These are phyloP conservation scores for Zaprionus bogoriensis DNA, from an alignment of 2,888 invertebrate species.

Conservation along the genomic window DNA sequence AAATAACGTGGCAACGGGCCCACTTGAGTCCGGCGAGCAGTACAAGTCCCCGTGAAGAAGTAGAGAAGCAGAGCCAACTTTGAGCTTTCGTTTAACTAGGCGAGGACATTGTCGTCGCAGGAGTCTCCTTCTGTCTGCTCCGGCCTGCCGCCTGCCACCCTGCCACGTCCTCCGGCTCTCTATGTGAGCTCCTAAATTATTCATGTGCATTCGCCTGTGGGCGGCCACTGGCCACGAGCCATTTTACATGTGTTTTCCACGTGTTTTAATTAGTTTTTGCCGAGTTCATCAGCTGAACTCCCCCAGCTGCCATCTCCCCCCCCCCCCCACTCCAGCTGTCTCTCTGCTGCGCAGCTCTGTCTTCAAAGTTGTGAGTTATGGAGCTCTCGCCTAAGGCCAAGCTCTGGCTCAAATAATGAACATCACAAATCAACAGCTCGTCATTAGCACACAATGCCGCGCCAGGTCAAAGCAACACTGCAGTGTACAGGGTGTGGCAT, in stretches of 20 bases:
- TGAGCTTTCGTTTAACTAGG: not conserved
- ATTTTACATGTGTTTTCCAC: slow-evolving; percentile 60
- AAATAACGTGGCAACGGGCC: slow-evolving; percentile 27
- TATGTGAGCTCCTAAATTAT: slow-evolving; percentile 53
- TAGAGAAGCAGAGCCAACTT: not conserved
- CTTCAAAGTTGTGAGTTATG: slow-evolving; percentile 51
- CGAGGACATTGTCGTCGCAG: slow-evolving; percentile 38
- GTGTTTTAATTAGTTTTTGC: slow-evolving; percentile 75
- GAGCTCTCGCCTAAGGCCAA: slow-evolving; percentile 13
- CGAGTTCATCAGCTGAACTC: slow-evolving; percentile 65
- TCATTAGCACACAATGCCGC: slow-evolving; percentile 63
- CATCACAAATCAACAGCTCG: slow-evolving; percentile 73
- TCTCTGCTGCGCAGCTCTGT: slow-evolving; percentile 7
- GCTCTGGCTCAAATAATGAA: slow-evolving; percentile 64
- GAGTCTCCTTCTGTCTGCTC: too few relatives aligned
- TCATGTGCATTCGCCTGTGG: slow-evolving; percentile 49
- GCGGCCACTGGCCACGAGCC: slow-evolving; percentile 24
- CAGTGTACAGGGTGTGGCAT: not conserved
- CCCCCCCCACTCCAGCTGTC: not conserved
- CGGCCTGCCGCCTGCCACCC: too few relatives aligned
- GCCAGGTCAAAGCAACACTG: slow-evolving; percentile 33
- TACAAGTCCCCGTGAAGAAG: slow-evolving; percentile 29
- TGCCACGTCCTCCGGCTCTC: slow-evolving; percentile 5
- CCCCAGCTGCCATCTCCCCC: not conserved
- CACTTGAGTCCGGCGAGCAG: slow-evolving; percentile 9